Conservation (phyloP, 2,888 invertebrate species). For the Drosophila putrida region DNA sequence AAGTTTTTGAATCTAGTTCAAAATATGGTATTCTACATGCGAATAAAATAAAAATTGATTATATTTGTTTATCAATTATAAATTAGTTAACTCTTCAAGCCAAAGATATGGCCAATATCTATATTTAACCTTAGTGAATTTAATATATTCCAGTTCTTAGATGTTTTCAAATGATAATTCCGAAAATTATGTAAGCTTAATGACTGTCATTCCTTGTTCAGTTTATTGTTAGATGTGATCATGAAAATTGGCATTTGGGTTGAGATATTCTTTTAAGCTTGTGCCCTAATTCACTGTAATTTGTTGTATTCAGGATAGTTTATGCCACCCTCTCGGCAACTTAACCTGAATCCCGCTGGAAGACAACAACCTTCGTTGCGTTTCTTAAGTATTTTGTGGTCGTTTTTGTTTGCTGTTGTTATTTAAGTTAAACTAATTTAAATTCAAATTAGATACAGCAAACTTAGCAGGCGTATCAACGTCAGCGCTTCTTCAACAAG, state of each 20-base stretch:
- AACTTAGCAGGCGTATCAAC: conserved; percentile 71
- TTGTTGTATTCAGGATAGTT: conserved; percentile 16
- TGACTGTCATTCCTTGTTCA: neutral
- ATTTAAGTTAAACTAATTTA: conserved; percentile 69
- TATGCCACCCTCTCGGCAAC: conserved; percentile 8
- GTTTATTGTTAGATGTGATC: neutral
- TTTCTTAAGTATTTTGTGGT: conserved; percentile 21
- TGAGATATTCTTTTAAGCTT: neutral
- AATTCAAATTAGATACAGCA: conserved; percentile 77
- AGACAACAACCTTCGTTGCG: conserved; percentile 32
- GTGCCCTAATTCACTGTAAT: neutral
- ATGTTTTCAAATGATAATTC: neutral
- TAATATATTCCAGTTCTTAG: neutral
- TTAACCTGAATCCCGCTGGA: conserved; percentile 38
- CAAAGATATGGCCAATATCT: too few relatives aligned
- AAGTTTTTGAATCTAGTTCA: too few relatives aligned
- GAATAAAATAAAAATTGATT: too few relatives aligned
- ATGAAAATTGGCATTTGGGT: neutral
- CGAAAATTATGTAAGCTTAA: neutral
- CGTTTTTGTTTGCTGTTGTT: conserved; percentile 20
- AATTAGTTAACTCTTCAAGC: too few relatives aligned
- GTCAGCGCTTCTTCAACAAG: conserved; percentile 66
- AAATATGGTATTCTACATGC: too few relatives aligned
- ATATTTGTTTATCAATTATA: too few relatives aligned
- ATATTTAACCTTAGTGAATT: too few relatives aligned